phyloP scores from a whole-genome alignment of 2,888 invertebrate genomes.

The Coelopa pilipes region DNA sequence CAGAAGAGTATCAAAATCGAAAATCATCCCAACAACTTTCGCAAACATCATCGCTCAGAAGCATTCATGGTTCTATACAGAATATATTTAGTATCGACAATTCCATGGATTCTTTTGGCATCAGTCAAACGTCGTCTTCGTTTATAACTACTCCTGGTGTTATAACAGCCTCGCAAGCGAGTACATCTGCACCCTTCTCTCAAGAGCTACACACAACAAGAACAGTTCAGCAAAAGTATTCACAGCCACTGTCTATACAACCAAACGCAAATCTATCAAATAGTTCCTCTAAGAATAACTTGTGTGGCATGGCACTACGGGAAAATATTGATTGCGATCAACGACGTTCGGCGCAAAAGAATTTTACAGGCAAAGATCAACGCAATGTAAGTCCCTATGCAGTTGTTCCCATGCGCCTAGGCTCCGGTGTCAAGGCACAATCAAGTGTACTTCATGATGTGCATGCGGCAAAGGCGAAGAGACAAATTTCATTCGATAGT shows the following conservation, averaged over 20 bases:
- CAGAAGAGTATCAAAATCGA: constrained; percentile 61
- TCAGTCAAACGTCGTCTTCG: constrained; percentile 50
- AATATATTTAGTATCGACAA: constrained; percentile 57
- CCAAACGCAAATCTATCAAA: constrained; percentile 56
- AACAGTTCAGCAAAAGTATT: background rate
- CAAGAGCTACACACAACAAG: background rate
- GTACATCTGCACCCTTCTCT: background rate
- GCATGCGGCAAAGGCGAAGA: constrained; percentile 67
- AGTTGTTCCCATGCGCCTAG: constrained; percentile 11
- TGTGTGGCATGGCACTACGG: constrained; percentile 58
- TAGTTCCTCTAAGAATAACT: constrained; percentile 65
- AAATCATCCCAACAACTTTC: constrained; percentile 49
- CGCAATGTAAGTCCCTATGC: constrained; percentile 62
- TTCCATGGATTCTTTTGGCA: constrained; percentile 57
- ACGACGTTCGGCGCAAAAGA: constrained; percentile 62
- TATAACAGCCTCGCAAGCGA: constrained; percentile 49
- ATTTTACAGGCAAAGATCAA: constrained; percentile 64
- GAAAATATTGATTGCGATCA: constrained; percentile 63
- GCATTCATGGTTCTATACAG: constrained; percentile 46
- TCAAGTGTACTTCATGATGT: constrained; percentile 36
- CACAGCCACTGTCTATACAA: constrained; percentile 47
- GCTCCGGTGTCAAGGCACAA: constrained; percentile 42
- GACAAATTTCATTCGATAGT: constrained; percentile 73
- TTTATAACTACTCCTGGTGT: constrained; percentile 13
- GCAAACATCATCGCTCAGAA: constrained; percentile 36